Evolutionary conservation across 2,888 invertebrate species (phyloP).

Genomic region (Microctonus aethiopoides): DNA sequence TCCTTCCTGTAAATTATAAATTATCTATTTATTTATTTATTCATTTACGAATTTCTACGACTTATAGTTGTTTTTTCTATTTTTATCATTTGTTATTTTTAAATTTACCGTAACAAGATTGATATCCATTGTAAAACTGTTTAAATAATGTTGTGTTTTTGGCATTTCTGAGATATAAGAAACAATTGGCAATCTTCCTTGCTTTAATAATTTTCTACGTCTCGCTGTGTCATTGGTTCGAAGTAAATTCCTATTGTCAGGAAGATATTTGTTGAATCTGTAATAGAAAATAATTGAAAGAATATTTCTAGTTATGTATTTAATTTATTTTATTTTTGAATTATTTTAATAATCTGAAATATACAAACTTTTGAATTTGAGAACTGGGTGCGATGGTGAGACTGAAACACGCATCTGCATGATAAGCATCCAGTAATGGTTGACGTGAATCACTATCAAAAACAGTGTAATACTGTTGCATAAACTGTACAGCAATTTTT

Average conservation of each 20-base stretch:
- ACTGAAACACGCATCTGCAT: slow-evolving; percentile 85
- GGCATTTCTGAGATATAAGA: slow-evolving; percentile 87
- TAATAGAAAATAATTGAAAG: too few species aligned
- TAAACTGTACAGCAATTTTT: slow-evolving; percentile 80
- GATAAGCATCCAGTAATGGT: slow-evolving; percentile 86
- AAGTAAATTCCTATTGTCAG: slow-evolving; percentile 78
- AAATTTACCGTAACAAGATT: slow-evolving; percentile 77
- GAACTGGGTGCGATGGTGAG: slow-evolving; percentile 54
- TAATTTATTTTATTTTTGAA: too few species aligned
- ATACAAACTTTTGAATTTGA: slow-evolving; percentile 51
- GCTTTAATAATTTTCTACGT: slow-evolving; percentile 76
- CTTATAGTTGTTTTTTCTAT: background rate
- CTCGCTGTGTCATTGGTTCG: slow-evolving; percentile 73
- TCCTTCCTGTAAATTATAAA: slow-evolving; percentile 72
- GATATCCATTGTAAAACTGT: slow-evolving; percentile 90
- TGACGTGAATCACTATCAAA: slow-evolving; percentile 86
- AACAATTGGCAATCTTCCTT: slow-evolving; percentile 82
- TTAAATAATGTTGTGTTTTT: slow-evolving; percentile 85
- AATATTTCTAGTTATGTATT: too few species aligned
- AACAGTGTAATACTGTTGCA: slow-evolving; percentile 86
- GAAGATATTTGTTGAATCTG: slow-evolving; percentile 73
- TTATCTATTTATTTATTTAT: too few species aligned
- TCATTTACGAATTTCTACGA: too few species aligned
- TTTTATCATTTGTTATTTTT: too few species aligned
- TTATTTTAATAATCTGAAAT: background rate